Conservation (phyloP, 2,797 vertebrate genomes). For the Parambassis ranga region DNA sequence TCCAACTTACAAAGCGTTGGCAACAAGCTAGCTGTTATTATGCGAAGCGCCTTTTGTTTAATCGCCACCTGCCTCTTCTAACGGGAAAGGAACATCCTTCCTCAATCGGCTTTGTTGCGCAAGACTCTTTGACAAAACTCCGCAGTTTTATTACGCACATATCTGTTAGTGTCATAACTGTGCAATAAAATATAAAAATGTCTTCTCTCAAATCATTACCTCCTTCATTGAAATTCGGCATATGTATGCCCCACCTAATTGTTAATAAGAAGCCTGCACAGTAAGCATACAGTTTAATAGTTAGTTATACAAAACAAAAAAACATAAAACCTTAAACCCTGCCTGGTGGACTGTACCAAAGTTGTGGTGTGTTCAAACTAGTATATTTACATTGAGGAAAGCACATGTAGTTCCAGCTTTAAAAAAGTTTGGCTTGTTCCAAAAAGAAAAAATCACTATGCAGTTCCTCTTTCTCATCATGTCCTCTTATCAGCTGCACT, state of each 20-base stretch:
- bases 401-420: background rate
- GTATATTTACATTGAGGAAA: no score
- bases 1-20: background rate
- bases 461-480: conserved; percentile 36
- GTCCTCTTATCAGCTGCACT: background rate
- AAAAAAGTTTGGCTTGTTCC: background rate
- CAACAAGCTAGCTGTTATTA: conserved; percentile 11
- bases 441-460: background rate
- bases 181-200: no score
- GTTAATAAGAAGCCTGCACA: background rate
- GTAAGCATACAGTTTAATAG: background rate
- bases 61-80: conserved; percentile 64
- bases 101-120: conserved; percentile 5
- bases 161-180: background rate
- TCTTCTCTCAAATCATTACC: background rate
- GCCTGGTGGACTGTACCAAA: background rate
- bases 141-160: background rate
- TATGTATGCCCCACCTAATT: background rate
- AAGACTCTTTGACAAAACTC: background rate
- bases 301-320: background rate
- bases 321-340: no score
- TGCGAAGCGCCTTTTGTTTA: conserved; percentile 65
- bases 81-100: conserved; percentile 19
- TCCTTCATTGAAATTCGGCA: background rate
- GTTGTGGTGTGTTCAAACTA: no score